phyloP scores from a whole-genome alignment of 1,140 invertebrate genomes.

The Hestina assimilis region DNA sequence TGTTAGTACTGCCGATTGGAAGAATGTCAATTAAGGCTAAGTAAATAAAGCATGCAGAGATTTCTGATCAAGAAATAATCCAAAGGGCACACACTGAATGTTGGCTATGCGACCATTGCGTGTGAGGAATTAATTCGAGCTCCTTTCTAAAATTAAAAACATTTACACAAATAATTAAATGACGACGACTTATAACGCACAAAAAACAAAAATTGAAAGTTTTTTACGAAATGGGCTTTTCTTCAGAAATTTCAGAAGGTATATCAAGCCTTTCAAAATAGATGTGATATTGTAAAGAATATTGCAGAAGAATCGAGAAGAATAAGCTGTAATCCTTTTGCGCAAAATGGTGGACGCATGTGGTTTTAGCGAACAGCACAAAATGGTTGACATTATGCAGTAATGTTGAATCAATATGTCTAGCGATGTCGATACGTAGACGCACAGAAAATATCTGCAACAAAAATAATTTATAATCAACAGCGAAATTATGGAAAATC shows the following conservation, averaged over 20 bases:
- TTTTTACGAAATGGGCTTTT: too few relatives aligned
- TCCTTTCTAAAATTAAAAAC: constrained; percentile 21
- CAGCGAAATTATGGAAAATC: background rate
- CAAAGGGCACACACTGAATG: constrained; percentile 12
- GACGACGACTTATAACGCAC: too few relatives aligned
- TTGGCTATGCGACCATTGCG: constrained; percentile 34
- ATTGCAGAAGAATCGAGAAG: too few relatives aligned
- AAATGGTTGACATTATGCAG: constrained; percentile 70
- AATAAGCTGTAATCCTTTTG: constrained; percentile 15
- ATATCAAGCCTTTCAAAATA: too few relatives aligned
- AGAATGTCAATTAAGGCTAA: constrained; percentile 20
- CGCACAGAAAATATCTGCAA: constrained; percentile 13
- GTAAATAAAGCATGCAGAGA: constrained; percentile 22
- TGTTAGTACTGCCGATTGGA: constrained; percentile 17
- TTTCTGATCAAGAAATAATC: constrained; percentile 23
- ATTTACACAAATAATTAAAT: too few relatives aligned
- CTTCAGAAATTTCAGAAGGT: too few relatives aligned
- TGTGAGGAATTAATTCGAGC: constrained; percentile 31
- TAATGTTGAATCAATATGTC: constrained; percentile 65
- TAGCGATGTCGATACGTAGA: constrained; percentile 27
- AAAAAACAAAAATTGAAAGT: too few relatives aligned
- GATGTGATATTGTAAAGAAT: too few relatives aligned
- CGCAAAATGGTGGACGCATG: constrained; percentile 62
- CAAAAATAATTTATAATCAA: background rate
- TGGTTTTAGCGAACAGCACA: constrained; percentile 46